A percentile compares a stretch with the other conserved stretches of the same genome.
These are phyloP conservation scores for Micoletzkya japonica DNA, from an alignment of 2,888 invertebrate genomes.

Conservation along the genomic window DNA sequence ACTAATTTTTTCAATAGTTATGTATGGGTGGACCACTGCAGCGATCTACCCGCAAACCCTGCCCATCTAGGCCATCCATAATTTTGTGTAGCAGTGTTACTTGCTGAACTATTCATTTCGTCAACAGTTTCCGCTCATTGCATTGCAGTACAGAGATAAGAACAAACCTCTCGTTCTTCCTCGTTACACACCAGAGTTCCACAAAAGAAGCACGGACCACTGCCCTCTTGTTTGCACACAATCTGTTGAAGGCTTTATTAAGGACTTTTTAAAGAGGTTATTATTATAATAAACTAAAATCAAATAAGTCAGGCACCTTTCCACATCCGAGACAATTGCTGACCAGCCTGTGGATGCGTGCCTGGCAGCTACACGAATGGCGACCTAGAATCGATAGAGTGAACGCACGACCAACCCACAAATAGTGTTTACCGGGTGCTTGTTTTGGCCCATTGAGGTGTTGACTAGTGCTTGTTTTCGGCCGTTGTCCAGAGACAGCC, in stretches of 20 bases:
- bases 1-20: too few species aligned
- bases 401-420: too few species aligned
- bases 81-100: too few species aligned
- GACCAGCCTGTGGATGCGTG: conserved; percentile 82
- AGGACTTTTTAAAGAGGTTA: too few species aligned
- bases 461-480: too few species aligned
- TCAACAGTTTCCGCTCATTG: not conserved
- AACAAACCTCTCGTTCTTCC: conserved; percentile 51
- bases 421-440: too few species aligned
- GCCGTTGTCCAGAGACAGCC: too few species aligned
- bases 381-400: too few species aligned
- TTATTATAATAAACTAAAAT: too few species aligned
- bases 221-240: conserved; percentile 75
- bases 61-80: too few species aligned
- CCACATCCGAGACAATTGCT: conserved; percentile 93
- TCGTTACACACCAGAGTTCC: conserved; percentile 75
- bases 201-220: conserved; percentile 93
- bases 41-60: too few species aligned
- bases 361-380: conserved; percentile 87
- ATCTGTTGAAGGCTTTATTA: conserved; percentile 12
- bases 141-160: conserved; percentile 3
- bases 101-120: not conserved
- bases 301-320: conserved; percentile 70
- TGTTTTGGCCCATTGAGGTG: too few species aligned
- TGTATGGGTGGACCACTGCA: not conserved